Percentiles rank a stretch among this genome's conserved stretches.
Evolutionary conservation across 64 coral and sea anemone species (phyloP).

Genomic region (Montipora efflorescens): DNA sequence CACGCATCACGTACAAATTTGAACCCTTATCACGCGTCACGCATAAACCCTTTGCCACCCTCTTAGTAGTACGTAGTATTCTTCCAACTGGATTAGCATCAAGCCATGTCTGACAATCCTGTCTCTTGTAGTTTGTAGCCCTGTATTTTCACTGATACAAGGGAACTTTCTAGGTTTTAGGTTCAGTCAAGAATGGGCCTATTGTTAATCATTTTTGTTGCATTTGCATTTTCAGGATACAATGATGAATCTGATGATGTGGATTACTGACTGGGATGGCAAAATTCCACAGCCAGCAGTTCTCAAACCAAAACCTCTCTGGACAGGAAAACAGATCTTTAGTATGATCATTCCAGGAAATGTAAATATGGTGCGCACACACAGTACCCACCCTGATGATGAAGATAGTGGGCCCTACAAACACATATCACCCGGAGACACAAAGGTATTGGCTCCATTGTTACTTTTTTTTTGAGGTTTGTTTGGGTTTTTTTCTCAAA

Average conservation of each 20-base stretch:
- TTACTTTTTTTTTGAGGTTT: background rate
- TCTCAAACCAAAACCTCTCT: conserved; percentile 93
- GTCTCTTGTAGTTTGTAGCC: too few relatives aligned
- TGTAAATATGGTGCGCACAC: conserved; percentile 92
- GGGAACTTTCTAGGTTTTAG: too few relatives aligned
- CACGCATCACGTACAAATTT: too few relatives aligned
- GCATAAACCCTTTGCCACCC: too few relatives aligned
- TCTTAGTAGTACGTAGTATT: too few relatives aligned
- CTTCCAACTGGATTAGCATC: too few relatives aligned
- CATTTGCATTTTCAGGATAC: conserved; percentile 68
- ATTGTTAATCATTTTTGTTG: background rate
- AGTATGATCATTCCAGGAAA: conserved; percentile 96
- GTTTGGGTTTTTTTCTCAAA: too few relatives aligned
- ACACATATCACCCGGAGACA: conserved; percentile 98
- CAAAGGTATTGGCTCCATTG: conserved; percentile 65
- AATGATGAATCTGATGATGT: conserved; percentile 98
- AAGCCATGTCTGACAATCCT: too few relatives aligned
- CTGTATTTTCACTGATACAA: too few relatives aligned
- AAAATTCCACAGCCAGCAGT: conserved; percentile 96
- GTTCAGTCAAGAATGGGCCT: too few relatives aligned
- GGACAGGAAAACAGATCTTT: conserved; percentile 99
- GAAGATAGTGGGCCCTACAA: conserved; percentile 98
- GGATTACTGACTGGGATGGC: conserved; percentile 95
- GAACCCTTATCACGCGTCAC: too few relatives aligned
- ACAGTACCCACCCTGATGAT: conserved; percentile 99